phyloP scores from a whole-genome alignment of 2,113 vertebrate genomes.

The Vimba vimba region DNA sequence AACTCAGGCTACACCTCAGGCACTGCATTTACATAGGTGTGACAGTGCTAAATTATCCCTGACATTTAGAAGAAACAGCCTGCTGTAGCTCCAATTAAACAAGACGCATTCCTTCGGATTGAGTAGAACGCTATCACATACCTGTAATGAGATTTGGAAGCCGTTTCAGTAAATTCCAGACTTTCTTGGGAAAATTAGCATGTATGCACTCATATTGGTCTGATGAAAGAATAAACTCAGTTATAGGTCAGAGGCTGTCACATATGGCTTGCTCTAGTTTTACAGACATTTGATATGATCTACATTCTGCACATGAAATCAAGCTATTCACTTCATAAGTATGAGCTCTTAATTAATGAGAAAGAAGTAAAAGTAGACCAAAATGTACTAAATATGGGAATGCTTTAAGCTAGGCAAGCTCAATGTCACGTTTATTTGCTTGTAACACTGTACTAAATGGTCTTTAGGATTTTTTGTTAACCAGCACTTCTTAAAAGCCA shows the following conservation, averaged over 20 bases:
- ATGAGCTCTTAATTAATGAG: background rate
- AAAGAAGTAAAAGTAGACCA: background rate
- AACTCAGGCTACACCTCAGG: conserved; percentile 26
- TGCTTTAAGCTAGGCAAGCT: background rate
- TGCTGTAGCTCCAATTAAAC: conserved; percentile 36
- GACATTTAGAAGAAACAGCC: conserved; percentile 50
- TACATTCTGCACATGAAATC: background rate
- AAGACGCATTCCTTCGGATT: conserved; percentile 21
- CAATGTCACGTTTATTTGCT: background rate
- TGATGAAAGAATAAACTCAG: conserved; percentile 47
- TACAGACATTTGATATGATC: conserved; percentile 29
- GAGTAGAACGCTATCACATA: background rate
- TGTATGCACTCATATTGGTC: background rate
- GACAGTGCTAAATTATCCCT: conserved; percentile 38
- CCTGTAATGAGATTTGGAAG: background rate
- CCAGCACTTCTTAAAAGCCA: background rate
- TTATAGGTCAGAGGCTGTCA: conserved; percentile 42
- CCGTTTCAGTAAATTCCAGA: background rate
- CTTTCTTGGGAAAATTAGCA: background rate
- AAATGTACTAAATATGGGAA: background rate
- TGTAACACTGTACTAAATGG: background rate
- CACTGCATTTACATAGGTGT: conserved; percentile 23
- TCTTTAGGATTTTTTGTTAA: background rate
- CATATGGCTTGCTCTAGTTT: conserved; percentile 7
- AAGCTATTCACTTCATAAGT: background rate